Evolutionary conservation across 2,797 vertebrate genomes (phyloP), one percentile per base, ranked within the genome.

Genomic region (Eremophila alpestris): DNA sequence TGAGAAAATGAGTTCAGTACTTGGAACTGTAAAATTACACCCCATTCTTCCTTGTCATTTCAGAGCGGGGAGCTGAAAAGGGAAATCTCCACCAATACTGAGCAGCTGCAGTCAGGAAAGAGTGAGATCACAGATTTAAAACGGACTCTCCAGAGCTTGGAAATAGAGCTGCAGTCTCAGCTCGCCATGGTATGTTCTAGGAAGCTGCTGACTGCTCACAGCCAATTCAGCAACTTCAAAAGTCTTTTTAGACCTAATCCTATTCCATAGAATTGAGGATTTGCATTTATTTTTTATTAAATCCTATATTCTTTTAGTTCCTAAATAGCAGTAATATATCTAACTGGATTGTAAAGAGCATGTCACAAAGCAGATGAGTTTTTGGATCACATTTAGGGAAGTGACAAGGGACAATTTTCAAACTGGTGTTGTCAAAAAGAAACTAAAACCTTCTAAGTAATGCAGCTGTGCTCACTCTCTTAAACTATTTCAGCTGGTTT

Each of bases 91-190:
- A 95, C 95, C 80, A 70, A 97, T 9, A 96, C 97, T 0, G 97
- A 97, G 82, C 97, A 98, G 88, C 97, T 98, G 26, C 98, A 98
- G 87, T 97, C 97, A 4, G 97, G 97, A 60, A 97, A 96, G 83
- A 97, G 96, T 0, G 97, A 98, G 93, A 94, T 98, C 95, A 97
- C 97, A 1, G 98, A 98, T n/a, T 88, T 98, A 56, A 97, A 93
- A 81, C 96, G 98, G 45, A 95, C 94, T 8, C 73, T 98, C 16
- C 98, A 98, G 87, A 97, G 94, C 90, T 5, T 98, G 93, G 98
- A 98, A 78, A 98, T 98, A 12, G 98, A 98, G 90, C 97, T 98
- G 46, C 98, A 98, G 51, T 97, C 98, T 62, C 98, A 98, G 91
- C 95, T 98, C 0, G 97, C 98, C 85, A 97, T 97, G 98, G 98